phyloP scores from a whole-genome alignment of 2,888 invertebrate genomes.

The Dryobotodes eremita region DNA sequence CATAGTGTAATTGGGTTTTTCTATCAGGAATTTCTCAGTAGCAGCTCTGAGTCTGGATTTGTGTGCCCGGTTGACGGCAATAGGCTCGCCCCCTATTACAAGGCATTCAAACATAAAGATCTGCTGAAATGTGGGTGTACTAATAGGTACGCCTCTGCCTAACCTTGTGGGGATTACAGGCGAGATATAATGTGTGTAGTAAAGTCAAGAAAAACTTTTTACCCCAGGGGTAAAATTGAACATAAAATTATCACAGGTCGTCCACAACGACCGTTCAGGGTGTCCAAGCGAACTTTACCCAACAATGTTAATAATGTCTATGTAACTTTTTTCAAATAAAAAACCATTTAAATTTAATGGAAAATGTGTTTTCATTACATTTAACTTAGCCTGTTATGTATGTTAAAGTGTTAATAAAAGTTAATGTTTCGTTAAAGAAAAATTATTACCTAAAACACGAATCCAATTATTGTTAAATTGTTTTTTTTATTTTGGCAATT shows the following conservation, averaged over 20 bases:
- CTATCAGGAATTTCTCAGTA: too few species aligned
- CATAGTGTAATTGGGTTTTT: too few species aligned
- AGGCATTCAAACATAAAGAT: too few species aligned
- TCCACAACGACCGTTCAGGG: background rate
- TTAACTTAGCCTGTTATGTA: background rate
- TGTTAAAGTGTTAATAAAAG: background rate
- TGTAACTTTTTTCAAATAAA: background rate
- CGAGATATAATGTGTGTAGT: too few species aligned
- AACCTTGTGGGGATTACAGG: too few species aligned
- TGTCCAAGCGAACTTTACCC: background rate
- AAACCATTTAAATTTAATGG: background rate
- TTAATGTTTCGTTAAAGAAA: slow-evolving; percentile 19
- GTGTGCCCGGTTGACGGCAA: too few species aligned
- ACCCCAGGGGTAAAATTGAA: background rate
- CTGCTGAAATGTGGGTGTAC: too few species aligned
- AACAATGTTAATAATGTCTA: background rate
- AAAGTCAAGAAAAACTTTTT: too few species aligned
- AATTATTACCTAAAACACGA: slow-evolving; percentile 2
- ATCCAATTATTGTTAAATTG: slow-evolving; percentile 3
- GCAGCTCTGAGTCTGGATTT: too few species aligned
- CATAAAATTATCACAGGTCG: background rate
- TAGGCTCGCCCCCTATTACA: too few species aligned
- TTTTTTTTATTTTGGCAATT: too few species aligned
- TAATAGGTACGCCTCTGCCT: too few species aligned
- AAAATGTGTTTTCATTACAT: background rate